Conservation (phyloP, 2,113 vertebrate genomes). For the Daubentonia madagascariensis region DNA sequence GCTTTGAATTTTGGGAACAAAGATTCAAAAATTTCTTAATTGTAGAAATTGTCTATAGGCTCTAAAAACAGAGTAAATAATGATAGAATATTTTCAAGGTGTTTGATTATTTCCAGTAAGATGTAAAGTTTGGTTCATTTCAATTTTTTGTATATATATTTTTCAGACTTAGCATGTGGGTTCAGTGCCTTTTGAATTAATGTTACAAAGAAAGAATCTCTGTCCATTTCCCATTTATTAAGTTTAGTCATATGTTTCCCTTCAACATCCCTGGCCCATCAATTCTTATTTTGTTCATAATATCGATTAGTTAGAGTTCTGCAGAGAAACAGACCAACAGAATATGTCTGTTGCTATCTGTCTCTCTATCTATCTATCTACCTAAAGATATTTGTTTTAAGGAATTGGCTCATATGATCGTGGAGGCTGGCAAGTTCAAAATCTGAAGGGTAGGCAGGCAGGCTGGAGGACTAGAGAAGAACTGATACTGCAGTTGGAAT, state of each 20-base stretch:
- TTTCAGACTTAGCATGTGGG: not conserved
- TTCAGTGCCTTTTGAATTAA: not conserved
- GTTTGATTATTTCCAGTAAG: not conserved
- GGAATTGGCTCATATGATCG: not conserved
- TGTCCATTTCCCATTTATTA: not conserved
- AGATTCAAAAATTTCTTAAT: not conserved
- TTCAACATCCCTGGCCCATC: not conserved
- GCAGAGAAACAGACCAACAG: not conserved
- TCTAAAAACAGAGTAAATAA: not conserved
- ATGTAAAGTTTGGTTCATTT: not conserved
- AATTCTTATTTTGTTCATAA: not conserved
- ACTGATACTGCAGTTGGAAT: not conserved
- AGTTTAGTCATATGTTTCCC: not conserved
- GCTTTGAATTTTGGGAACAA: not conserved
- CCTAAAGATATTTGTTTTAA: not conserved
- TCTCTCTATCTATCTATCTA: not conserved
- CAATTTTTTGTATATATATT: not conserved
- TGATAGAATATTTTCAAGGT: not conserved
- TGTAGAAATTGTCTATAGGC: not conserved
- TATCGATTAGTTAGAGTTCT: not conserved
- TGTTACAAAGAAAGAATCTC: not conserved
- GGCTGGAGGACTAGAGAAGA: not conserved
- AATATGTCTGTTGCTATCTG: not conserved
- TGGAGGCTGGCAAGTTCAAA: not conserved
- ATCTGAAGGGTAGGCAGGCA: not conserved